These are phyloP conservation scores for Pteropus rufus DNA, from an alignment of 2,797 vertebrate species.

Conservation along the genomic window DNA sequence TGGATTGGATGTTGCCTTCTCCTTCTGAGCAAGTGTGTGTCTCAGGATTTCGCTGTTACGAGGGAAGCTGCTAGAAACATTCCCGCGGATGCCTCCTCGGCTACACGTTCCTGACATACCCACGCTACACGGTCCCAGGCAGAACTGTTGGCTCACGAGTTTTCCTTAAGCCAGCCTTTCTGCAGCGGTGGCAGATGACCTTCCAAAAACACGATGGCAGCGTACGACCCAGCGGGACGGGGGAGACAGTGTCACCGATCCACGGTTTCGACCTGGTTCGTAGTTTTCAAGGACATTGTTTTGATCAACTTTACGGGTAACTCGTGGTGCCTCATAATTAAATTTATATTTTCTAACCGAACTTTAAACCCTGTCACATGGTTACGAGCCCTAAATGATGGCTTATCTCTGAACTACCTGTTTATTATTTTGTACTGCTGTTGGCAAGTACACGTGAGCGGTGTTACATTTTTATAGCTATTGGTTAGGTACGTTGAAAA, in stretches of 20 bases:
- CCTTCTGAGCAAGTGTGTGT: too few species aligned
- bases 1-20: too few species aligned
- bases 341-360: too few species aligned
- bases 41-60: background rate
- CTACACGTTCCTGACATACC: background rate
- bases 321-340: background rate
- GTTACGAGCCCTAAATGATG: background rate
- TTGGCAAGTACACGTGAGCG: too few species aligned
- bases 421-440: background rate
- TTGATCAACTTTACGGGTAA: background rate
- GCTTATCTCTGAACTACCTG: background rate
- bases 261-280: accelerated
- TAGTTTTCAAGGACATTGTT: background rate
- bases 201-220: background rate
- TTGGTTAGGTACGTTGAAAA: background rate
- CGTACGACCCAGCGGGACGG: too few species aligned
- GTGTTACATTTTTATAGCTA: background rate
- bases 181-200: too few species aligned
- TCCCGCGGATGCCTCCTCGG: background rate
- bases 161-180: background rate
- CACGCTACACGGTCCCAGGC: too few species aligned
- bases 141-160: background rate
- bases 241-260: background rate
- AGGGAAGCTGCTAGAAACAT: background rate
- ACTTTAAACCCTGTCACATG: background rate